A percentile compares a stretch with the other conserved stretches of the same genome.
These are phyloP conservation scores for Pitangus sulphuratus DNA, from an alignment of 2,797 vertebrate species.

Conservation along the genomic window DNA sequence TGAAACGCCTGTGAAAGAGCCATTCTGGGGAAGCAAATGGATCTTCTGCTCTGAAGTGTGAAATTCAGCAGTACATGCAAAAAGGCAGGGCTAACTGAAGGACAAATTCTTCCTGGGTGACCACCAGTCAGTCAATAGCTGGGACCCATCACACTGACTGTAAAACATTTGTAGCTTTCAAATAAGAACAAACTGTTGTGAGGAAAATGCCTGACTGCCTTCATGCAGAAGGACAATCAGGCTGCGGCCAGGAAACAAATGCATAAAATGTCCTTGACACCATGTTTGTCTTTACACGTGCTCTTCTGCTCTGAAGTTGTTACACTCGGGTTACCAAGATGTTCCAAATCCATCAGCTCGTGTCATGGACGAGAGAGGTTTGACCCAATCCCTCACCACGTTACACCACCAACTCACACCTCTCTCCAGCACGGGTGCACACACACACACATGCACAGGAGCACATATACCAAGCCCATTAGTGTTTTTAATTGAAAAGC, in stretches of 20 bases:
- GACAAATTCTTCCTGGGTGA: constrained; percentile 11
- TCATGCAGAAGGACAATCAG: not conserved
- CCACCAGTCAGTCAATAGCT: constrained; percentile 1
- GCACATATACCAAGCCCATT: constrained; percentile 27
- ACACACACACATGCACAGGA: not conserved
- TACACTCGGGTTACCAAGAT: not conserved
- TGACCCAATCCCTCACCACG: not conserved
- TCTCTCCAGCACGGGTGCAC: not conserved
- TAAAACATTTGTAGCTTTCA: constrained; percentile 20
- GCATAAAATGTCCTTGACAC: not conserved
- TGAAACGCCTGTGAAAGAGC: not conserved
- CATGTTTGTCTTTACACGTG: not conserved
- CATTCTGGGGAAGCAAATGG: not conserved
- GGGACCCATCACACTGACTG: not conserved
- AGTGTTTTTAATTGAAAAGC: constrained; percentile 75
- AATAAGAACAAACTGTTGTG: not conserved
- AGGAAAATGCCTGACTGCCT: not conserved
- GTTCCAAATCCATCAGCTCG: constrained; percentile 5
- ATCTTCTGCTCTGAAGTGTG: not conserved
- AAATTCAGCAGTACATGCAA: not conserved
- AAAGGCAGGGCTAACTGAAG: not conserved
- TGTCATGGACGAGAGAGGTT: not conserved
- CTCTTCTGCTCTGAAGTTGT: not conserved
- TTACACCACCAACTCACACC: not conserved
- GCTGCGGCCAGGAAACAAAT: not conserved